Percentiles rank a stretch among this genome's conserved stretches.
These are phyloP conservation scores for Anas platyrhynchos DNA, from an alignment of 2,113 vertebrate species.

Conservation along the genomic window DNA sequence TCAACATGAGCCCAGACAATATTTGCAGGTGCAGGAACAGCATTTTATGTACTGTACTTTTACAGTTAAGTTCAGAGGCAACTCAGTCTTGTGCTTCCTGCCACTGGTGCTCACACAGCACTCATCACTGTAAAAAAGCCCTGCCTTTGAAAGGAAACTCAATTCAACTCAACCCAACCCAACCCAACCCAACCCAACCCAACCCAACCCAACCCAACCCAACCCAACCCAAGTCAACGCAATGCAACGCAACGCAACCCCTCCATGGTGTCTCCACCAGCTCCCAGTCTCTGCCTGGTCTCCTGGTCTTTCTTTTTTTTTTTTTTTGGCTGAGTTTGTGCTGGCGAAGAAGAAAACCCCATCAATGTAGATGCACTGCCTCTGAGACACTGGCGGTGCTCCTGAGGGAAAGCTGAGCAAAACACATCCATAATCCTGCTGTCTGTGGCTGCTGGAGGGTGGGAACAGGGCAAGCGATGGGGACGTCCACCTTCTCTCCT, in stretches of 20 bases:
- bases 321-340: not conserved
- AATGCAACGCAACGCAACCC: not conserved
- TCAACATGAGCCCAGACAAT: not conserved
- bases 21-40: not conserved
- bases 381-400: not conserved
- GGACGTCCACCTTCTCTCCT: not conserved
- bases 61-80: not conserved
- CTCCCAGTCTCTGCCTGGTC: not conserved
- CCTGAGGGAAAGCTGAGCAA: not conserved
- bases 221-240: not conserved
- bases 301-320: no score
- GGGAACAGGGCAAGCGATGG: fast-evolving
- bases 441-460: not conserved
- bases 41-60: not conserved
- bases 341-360: not conserved
- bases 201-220: not conserved
- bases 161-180: not conserved
- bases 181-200: not conserved
- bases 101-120: not conserved
- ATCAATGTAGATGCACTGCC: not conserved
- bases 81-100: not conserved
- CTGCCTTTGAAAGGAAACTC: not conserved
- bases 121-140: not conserved
- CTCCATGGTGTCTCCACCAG: fast-evolving
- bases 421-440: not conserved